Evolutionary conservation across 2,888 invertebrate species (phyloP).

Genomic region (Diarsia dahlii): DNA sequence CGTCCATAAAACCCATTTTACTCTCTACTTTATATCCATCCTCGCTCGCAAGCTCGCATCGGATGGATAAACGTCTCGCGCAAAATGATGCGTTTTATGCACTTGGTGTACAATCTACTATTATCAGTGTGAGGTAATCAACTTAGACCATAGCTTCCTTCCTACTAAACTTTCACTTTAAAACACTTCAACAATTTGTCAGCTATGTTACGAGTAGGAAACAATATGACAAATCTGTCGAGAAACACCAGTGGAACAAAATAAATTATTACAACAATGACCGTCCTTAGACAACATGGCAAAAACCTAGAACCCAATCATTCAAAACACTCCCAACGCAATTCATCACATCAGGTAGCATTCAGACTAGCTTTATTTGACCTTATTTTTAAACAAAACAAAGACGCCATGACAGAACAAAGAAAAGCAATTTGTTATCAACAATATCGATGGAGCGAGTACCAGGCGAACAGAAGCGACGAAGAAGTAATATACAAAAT

Average conservation of each 20-base stretch:
- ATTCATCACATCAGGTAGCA: conserved; percentile 62
- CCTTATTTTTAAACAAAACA: conserved; percentile 77
- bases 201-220: too few species aligned
- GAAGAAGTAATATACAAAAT: conserved; percentile 74
- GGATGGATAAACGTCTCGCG: too few species aligned
- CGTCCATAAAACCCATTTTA: too few species aligned
- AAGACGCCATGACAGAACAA: conserved; percentile 82
- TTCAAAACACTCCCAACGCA: conserved; percentile 44
- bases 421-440: conserved; percentile 89
- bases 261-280: conserved; percentile 18
- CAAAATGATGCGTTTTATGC: too few species aligned
- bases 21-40: too few species aligned
- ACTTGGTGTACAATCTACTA: too few species aligned
- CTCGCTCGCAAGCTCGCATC: too few species aligned
- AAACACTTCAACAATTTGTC: too few species aligned
- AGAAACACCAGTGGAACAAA: background rate
- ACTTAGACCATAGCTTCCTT: too few species aligned
- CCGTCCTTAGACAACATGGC: conserved; percentile 33
- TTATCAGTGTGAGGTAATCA: too few species aligned
- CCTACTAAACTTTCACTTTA: too few species aligned
- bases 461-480: conserved; percentile 80
- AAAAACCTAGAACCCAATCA: conserved; percentile 49
- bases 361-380: conserved; percentile 62
- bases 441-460: conserved; percentile 83
- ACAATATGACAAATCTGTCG: background rate